Evolutionary conservation across 2,113 vertebrate species (phyloP), one percentile per base, ranked within the genome.

Genomic region (Sarotherodon lohbergeri): DNA sequence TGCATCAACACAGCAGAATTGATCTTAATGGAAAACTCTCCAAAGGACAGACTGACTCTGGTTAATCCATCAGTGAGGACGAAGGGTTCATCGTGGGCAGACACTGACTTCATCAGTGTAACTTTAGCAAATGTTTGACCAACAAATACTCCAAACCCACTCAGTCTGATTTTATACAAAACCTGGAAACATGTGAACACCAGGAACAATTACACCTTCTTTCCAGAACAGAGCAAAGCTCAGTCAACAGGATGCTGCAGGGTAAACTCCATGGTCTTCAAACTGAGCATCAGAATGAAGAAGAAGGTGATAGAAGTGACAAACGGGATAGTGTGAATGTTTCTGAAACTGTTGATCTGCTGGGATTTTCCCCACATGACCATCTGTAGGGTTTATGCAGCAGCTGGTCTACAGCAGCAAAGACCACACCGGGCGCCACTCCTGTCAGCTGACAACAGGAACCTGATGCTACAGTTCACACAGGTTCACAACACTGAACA

Each of bases 151-250:
- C 6, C 63, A 68, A 43, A 71, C 66, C 24, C 36, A 16, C n/a
- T 71, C n/a, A 0, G n/a, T 71, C 12, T 1, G 36, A 43, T 71
- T 0, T 24, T 0, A 41, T 0, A 9, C 7, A 5, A 71, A 71
- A 1, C 36, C 7, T 41, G 36, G 63, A 71, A 4, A 43, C 66
- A 43, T 4, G n/a, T 24, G n/a, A 71, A 71, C 39, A 71, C 66
- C 66, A 24, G 66, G n/a, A 71, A 71, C 8, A 43, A 71, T 71
- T 0, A 41, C 63, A 71, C 7, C 11, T 22, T 41, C 36, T 14
- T 14, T 41, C 11, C 11, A 68, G 11, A 0, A 68, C 36, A 22
- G 29, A 61, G 3, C 29, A 11, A 19, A 63, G 59, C n/a, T 71
- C 66, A 71, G 22, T 16, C 22, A 71, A 4, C 66, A 71, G 66